Evolutionary conservation across 2,888 invertebrate genomes (phyloP).

Genomic region (Apodemia zela): DNA sequence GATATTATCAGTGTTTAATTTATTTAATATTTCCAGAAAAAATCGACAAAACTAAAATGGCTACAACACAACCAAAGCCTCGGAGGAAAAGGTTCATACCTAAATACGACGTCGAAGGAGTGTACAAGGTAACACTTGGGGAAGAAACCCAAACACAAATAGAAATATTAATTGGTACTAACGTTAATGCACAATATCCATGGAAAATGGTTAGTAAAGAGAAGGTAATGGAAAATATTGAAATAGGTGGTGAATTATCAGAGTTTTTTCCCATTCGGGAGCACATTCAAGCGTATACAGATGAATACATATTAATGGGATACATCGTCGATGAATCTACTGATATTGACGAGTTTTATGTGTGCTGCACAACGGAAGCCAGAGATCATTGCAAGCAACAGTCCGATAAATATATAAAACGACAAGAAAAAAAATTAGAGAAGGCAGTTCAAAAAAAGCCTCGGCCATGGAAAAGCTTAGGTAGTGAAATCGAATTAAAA

Average conservation of each 20-base stretch:
- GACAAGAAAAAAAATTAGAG: conserved; percentile 78
- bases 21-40: conserved; percentile 42
- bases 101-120: conserved; percentile 79
- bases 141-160: conserved; percentile 81
- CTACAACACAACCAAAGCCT: conserved; percentile 43
- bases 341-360: conserved; percentile 84
- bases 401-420: conserved; percentile 74
- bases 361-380: conserved; percentile 81
- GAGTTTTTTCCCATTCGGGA: conserved; percentile 61
- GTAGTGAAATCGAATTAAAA: conserved; percentile 84
- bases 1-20: background rate
- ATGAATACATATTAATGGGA: conserved; percentile 80
- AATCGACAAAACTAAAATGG: conserved; percentile 41
- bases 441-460: conserved; percentile 80
- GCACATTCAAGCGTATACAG: conserved; percentile 56
- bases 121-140: conserved; percentile 72
- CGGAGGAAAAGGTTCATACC: conserved; percentile 67
- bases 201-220: conserved; percentile 85
- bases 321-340: conserved; percentile 83
- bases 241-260: conserved; percentile 73
- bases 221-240: conserved; percentile 82
- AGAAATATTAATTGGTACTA: conserved; percentile 83
- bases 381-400: conserved; percentile 76
- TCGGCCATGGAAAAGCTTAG: conserved; percentile 80
- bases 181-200: conserved; percentile 86